Conservation (phyloP, 2,888 invertebrate genomes). For the Agapostemon virescens region DNA sequence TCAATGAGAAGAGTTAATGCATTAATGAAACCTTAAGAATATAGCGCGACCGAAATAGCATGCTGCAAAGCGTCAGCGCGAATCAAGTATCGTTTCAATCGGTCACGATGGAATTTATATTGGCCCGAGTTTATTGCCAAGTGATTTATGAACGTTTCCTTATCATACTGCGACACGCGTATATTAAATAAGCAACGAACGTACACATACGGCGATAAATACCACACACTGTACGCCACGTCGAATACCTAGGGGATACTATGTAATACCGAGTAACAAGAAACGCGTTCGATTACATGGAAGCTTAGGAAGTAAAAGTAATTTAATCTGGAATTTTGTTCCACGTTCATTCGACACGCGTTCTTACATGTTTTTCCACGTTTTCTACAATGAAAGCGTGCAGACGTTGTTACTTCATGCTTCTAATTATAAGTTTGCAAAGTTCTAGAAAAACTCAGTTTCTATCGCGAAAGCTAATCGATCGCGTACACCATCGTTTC, state of each 20-base stretch:
- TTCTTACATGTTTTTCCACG: not conserved
- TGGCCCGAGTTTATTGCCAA: conserved; percentile 13
- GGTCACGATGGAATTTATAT: conserved; percentile 23
- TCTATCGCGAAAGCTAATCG: not conserved
- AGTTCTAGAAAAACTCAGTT: not conserved
- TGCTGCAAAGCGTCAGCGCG: not conserved
- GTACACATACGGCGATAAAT: conserved; percentile 22
- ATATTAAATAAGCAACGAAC: conserved; percentile 38
- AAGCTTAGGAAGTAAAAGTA: conserved; percentile 19
- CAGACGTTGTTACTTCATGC: not conserved
- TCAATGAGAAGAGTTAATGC: not conserved
- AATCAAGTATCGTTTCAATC: conserved; percentile 18
- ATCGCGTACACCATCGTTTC: not conserved
- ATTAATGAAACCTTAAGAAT: not conserved
- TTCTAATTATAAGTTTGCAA: not conserved
- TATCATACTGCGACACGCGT: conserved; percentile 20
- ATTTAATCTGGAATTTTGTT: conserved; percentile 24
- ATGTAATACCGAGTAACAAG: conserved; percentile 18
- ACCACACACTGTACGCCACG: not conserved
- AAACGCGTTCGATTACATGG: conserved; percentile 20
- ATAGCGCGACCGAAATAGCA: not conserved
- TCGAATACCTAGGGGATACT: conserved; percentile 10
- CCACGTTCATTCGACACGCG: conserved; percentile 10
- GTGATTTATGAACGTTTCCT: conserved; percentile 40
- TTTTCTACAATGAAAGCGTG: not conserved